Percentiles rank a stretch among this genome's conserved stretches.
These are phyloP conservation scores for Drosophila bipectinata DNA, from an alignment of 1,140 invertebrate genomes.

Conservation along the genomic window DNA sequence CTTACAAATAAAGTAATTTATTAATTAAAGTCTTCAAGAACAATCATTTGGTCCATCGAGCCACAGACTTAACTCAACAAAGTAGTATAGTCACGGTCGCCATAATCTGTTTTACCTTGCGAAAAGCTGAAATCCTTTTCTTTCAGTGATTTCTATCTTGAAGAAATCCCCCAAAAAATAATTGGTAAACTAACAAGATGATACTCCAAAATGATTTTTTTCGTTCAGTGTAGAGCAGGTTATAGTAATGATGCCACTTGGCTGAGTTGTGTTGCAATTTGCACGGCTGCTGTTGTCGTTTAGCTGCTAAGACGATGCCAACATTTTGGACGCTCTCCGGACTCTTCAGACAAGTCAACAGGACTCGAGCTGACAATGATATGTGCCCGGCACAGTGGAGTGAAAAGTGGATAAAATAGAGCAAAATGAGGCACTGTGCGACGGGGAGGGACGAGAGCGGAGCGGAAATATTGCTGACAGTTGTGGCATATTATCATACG, in stretches of 20 bases:
- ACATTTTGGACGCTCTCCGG: conserved; percentile 64
- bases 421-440: neutral
- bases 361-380: conserved; percentile 78
- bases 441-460: neutral
- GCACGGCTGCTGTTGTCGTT: conserved; percentile 53
- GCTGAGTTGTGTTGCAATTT: conserved; percentile 38
- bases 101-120: no score
- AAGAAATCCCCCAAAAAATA: conserved; percentile 18
- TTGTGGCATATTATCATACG: conserved; percentile 79
- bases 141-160: conserved; percentile 1
- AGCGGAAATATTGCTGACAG: conserved; percentile 78
- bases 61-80: no score
- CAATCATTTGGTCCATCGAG: no score
- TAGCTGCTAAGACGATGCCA: conserved; percentile 74
- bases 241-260: conserved; percentile 67
- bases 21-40: neutral
- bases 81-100: no score
- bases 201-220: conserved; percentile 6
- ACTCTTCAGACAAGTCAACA: conserved; percentile 74
- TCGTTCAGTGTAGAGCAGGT: conserved; percentile 53
- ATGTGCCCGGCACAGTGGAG: conserved; percentile 47
- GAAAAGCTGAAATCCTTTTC: neutral
- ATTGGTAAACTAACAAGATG: conserved; percentile 35
- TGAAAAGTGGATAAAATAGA: neutral
- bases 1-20: neutral